Conservation (phyloP, 2,113 vertebrate genomes). For the Antigone vipio region DNA sequence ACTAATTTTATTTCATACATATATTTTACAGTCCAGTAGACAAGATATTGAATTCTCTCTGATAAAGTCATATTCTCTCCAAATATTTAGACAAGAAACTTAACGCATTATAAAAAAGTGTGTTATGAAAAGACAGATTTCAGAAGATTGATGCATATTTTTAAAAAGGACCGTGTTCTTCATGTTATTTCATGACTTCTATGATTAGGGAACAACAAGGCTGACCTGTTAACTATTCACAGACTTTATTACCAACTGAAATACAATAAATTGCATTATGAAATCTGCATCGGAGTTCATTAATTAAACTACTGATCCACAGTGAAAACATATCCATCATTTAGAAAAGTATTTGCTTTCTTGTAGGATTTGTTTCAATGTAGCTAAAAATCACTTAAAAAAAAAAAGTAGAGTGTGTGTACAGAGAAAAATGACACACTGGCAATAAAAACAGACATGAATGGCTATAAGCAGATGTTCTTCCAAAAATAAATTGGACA, state of each 20-base stretch:
- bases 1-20: constrained; percentile 90
- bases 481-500: constrained; percentile 4
- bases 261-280: constrained; percentile 20
- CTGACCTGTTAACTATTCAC: constrained; percentile 47
- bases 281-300: constrained; percentile 39
- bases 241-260: constrained; percentile 55
- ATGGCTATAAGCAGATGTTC: constrained; percentile 18
- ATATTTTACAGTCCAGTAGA: constrained; percentile 89
- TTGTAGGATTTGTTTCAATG: constrained; percentile 64
- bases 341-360: constrained; percentile 65
- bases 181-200: background rate
- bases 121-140: constrained; percentile 70
- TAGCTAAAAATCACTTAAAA: background rate
- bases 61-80: constrained; percentile 89
- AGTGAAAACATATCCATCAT: constrained; percentile 68
- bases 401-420: constrained; percentile 18
- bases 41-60: constrained; percentile 81
- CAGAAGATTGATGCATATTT: constrained; percentile 56
- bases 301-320: constrained; percentile 34
- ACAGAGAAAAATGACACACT: constrained; percentile 26
- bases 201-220: constrained; percentile 33
- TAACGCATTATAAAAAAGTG: constrained; percentile 70
- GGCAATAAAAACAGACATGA: constrained; percentile 15
- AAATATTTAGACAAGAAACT: constrained; percentile 77
- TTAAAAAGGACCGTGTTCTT: constrained; percentile 19